These are phyloP conservation scores for Leiothrix lutea DNA, from an alignment of 2,113 vertebrate genomes.

Conservation along the genomic window DNA sequence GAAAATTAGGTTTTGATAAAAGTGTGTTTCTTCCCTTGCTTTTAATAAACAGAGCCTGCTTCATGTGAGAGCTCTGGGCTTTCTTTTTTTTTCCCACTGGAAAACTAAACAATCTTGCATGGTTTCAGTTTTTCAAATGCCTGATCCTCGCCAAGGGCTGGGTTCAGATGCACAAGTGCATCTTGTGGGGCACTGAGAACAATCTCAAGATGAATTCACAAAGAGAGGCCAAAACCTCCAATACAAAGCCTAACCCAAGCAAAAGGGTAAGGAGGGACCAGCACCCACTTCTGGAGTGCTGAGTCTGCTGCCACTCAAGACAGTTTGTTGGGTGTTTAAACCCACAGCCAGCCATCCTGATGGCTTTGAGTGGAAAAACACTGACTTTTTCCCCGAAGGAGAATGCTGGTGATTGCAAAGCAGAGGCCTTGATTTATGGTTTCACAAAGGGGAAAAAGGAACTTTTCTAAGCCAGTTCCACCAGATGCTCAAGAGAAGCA, in stretches of 20 bases:
- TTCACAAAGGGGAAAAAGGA: not conserved
- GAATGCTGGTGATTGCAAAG: not conserved
- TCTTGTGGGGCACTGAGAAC: accelerated
- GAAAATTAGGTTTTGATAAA: constrained; percentile 58
- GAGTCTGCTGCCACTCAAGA: not conserved
- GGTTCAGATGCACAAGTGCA: not conserved
- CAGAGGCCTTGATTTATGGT: not conserved
- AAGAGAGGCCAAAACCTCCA: not conserved
- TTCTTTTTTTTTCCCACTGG: not conserved
- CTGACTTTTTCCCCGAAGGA: not conserved
- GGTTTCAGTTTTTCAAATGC: not conserved
- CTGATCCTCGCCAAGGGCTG: not conserved
- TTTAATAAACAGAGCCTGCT: constrained; percentile 1
- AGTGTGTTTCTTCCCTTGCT: not conserved
- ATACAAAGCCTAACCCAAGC: not conserved
- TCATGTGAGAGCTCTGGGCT: not conserved
- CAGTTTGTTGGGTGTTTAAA: not conserved
- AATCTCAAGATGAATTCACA: not conserved
- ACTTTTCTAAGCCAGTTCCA: not conserved
- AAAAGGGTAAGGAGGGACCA: not conserved
- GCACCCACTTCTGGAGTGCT: not conserved
- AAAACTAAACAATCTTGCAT: not conserved
- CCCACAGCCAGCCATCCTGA: not conserved
- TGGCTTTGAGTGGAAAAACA: not conserved
- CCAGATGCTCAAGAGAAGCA: not conserved